phyloP scores from a whole-genome alignment of 1,140 invertebrate species.

The Chymomyza costata region DNA sequence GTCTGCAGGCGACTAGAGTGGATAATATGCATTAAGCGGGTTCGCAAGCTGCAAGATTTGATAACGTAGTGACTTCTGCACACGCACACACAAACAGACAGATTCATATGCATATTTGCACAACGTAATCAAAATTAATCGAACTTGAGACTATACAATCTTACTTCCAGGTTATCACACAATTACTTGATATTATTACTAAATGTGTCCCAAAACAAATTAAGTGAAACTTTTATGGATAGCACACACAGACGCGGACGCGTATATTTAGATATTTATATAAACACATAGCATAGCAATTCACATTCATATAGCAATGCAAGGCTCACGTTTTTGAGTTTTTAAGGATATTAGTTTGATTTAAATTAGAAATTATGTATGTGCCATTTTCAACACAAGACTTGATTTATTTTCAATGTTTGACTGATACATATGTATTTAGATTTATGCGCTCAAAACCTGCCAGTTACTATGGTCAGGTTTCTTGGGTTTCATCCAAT shows the following conservation, averaged over 20 bases:
- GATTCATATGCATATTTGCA: no score
- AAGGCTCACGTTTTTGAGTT: neutral
- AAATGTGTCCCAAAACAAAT: neutral
- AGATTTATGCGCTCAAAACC: slow-evolving; percentile 34
- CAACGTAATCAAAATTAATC: no score
- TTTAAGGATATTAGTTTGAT: slow-evolving; percentile 35
- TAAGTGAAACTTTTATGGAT: no score
- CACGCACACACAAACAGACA: no score
- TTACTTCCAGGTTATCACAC: no score
- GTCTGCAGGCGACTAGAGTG: slow-evolving; percentile 43
- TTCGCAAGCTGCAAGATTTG: neutral
- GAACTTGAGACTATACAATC: no score
- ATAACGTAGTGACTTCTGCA: no score
- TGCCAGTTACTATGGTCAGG: neutral
- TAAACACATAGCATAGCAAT: slow-evolving; percentile 18
- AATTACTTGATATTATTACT: neutral
- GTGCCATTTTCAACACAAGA: slow-evolving; percentile 63
- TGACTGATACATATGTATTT: slow-evolving; percentile 51
- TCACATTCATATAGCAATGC: slow-evolving; percentile 37
- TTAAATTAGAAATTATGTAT: slow-evolving; percentile 45
- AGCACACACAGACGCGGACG: neutral
- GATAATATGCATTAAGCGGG: slow-evolving; percentile 51
- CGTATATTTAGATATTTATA: slow-evolving; percentile 24
- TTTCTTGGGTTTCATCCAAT: neutral
- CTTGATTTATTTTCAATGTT: slow-evolving; percentile 59